A percentile compares a stretch with the other conserved stretches of the same genome.
phyloP scores from a whole-genome alignment of 2,113 vertebrate genomes.

The Neolamprologus tretocephalus region DNA sequence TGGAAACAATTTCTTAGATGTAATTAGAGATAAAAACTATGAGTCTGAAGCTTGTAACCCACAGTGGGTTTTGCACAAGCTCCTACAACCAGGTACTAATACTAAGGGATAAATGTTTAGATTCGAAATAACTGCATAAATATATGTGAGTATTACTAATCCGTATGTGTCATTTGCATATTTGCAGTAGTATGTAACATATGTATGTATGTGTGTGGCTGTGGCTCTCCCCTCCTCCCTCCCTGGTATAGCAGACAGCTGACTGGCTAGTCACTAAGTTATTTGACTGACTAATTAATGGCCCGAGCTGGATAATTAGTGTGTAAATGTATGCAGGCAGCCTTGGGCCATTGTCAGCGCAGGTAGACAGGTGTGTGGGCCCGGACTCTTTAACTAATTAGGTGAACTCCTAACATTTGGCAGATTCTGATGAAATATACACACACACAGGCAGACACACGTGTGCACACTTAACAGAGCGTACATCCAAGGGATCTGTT shows the following conservation, averaged over 20 bases:
- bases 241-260: neutral
- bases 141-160: neutral
- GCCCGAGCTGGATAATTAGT: constrained; percentile 49
- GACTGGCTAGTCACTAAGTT: constrained; percentile 30
- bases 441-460: neutral
- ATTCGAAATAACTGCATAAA: neutral
- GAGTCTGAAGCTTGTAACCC: neutral
- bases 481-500: constrained; percentile 47
- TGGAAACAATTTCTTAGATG: neutral
- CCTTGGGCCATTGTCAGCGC: constrained; percentile 46
- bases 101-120: neutral
- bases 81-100: neutral
- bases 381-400: constrained; percentile 54
- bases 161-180: neutral
- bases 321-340: constrained; percentile 54
- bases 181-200: neutral
- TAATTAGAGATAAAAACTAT: neutral
- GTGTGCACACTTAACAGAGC: constrained; percentile 9
- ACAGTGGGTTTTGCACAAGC: neutral
- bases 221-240: neutral
- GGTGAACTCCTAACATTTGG: constrained; percentile 46
- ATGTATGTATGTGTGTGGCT: neutral
- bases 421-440: constrained; percentile 20
- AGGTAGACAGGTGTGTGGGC: constrained; percentile 64
- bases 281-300: constrained; percentile 54